Conservation (phyloP, 2,888 invertebrate species). For the Acanthoscelides obtectus region DNA sequence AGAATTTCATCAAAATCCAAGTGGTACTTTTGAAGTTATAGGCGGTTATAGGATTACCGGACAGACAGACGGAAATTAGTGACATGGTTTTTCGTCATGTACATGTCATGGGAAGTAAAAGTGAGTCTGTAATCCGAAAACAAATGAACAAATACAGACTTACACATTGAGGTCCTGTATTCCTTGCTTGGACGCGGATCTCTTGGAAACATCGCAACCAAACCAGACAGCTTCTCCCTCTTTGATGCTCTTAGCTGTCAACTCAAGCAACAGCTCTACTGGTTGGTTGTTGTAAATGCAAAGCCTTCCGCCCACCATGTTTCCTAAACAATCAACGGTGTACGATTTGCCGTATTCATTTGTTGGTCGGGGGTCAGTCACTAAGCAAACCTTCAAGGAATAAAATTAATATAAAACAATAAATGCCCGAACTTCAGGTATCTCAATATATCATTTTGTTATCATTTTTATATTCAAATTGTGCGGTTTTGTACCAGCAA, state of each 20-base stretch:
- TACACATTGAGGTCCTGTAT: conserved; percentile 72
- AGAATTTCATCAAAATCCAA: too few species aligned
- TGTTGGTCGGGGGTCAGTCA: conserved; percentile 77
- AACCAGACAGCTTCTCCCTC: conserved; percentile 88
- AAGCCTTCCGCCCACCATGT: conserved; percentile 73
- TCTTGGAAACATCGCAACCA: conserved; percentile 82
- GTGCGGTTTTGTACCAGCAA: too few species aligned
- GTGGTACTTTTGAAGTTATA: too few species aligned
- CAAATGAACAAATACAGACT: conserved; percentile 44
- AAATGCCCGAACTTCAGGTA: too few species aligned
- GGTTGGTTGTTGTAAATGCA: conserved; percentile 88
- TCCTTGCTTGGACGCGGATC: conserved; percentile 73
- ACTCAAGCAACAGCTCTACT: conserved; percentile 68
- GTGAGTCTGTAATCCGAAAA: too few species aligned
- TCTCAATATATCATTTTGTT: too few species aligned
- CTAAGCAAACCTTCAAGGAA: conserved; percentile 68
- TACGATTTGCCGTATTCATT: conserved; percentile 77
- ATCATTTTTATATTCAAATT: too few species aligned
- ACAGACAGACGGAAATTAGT: too few species aligned
- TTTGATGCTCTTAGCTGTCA: conserved; percentile 71
- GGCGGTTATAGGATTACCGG: too few species aligned
- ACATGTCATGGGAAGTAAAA: too few species aligned
- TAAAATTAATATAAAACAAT: not conserved
- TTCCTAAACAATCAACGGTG: conserved; percentile 84
- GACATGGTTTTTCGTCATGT: too few species aligned